Evolutionary conservation across 2,113 vertebrate genomes (phyloP).

Genomic region (Eleginops maclovinus): DNA sequence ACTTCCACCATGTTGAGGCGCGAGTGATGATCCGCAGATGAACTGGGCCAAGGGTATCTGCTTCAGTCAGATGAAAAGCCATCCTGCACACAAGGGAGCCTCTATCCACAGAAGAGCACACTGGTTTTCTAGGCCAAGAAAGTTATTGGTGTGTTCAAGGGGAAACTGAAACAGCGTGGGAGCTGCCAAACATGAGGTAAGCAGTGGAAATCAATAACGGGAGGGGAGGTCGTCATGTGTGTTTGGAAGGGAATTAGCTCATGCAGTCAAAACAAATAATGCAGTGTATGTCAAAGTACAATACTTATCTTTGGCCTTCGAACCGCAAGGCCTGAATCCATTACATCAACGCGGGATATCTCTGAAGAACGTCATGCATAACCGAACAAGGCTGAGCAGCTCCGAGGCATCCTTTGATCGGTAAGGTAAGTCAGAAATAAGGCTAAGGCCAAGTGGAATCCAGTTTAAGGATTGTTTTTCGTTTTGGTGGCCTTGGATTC

Average conservation of each 20-base stretch:
- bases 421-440: constrained; percentile 27
- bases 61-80: constrained; percentile 51
- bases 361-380: too few relatives aligned
- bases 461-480: background rate
- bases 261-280: constrained; percentile 35
- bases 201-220: constrained; percentile 40
- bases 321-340: constrained; percentile 22
- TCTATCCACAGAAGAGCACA: constrained; percentile 55
- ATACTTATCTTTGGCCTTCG: constrained; percentile 38
- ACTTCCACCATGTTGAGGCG: constrained; percentile 11
- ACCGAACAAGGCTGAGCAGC: too few relatives aligned
- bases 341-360: background rate
- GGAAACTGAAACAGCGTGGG: constrained; percentile 22
- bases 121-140: constrained; percentile 65
- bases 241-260: constrained; percentile 37
- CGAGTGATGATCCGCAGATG: constrained; percentile 54
- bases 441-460: background rate
- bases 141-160: constrained; percentile 36
- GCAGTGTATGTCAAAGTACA: constrained; percentile 1
- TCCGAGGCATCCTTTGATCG: constrained; percentile 13
- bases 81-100: constrained; percentile 56
- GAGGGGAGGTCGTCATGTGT: constrained; percentile 20
- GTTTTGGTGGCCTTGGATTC: constrained; percentile 15
- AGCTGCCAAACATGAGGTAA: background rate
- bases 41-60: constrained; percentile 74